phyloP scores from a whole-genome alignment of 2,888 invertebrate genomes.

The Mythimna loreyi region DNA sequence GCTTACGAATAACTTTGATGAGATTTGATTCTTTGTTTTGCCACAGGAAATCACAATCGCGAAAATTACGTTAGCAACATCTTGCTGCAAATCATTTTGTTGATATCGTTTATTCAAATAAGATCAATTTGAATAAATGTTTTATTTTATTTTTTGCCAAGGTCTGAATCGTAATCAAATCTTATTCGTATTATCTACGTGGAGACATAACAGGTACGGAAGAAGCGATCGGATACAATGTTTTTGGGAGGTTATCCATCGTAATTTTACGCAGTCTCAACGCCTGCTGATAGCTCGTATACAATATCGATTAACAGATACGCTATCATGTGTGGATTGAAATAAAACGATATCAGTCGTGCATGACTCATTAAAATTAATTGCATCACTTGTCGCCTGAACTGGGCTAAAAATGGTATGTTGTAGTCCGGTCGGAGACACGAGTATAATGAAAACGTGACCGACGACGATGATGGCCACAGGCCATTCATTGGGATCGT shows the following conservation, averaged over 20 bases:
- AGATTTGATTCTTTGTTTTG: slow-evolving; percentile 5
- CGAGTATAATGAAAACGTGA: slow-evolving; percentile 55
- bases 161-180: slow-evolving; percentile 9
- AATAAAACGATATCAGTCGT: slow-evolving; percentile 41
- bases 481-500: slow-evolving; percentile 35
- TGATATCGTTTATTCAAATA: slow-evolving; percentile 32
- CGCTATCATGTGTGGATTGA: slow-evolving; percentile 27
- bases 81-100: slow-evolving; percentile 38
- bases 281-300: slow-evolving; percentile 28
- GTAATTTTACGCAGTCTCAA: neutral
- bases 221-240: neutral
- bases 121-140: slow-evolving; percentile 37
- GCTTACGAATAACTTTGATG: neutral
- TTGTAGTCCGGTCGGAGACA: slow-evolving; percentile 44
- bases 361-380: slow-evolving; percentile 56
- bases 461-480: slow-evolving; percentile 43
- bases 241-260: slow-evolving; percentile 9
- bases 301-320: slow-evolving; percentile 41
- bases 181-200: neutral
- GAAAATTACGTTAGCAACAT: slow-evolving; percentile 38
- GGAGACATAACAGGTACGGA: neutral
- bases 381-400: slow-evolving; percentile 54
- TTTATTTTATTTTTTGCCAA: slow-evolving; percentile 31
- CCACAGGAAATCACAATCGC: slow-evolving; percentile 29
- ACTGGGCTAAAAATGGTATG: slow-evolving; percentile 59